Percentiles rank a stretch among this genome's conserved stretches.
Evolutionary conservation across 1,140 invertebrate species (phyloP).

Genomic region (Neodiprion pinetum): DNA sequence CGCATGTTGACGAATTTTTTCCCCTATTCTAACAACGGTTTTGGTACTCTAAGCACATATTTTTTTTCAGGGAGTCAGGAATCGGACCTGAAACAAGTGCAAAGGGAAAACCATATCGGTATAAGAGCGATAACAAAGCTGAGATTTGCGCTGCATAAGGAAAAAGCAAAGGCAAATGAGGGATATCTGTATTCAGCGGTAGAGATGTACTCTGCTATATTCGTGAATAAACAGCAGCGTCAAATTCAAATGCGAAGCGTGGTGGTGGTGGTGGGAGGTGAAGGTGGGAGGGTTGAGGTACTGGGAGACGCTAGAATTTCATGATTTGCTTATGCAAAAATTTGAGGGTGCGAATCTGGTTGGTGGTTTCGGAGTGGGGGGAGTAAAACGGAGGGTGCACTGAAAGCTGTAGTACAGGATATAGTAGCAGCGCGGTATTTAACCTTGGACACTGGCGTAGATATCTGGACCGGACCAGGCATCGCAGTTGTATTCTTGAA

Average conservation of each 20-base stretch:
- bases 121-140: too few relatives aligned
- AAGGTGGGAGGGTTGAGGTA: neutral
- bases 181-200: neutral
- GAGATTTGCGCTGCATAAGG: too few relatives aligned
- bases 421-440: neutral
- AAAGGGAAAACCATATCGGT: too few relatives aligned
- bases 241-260: neutral
- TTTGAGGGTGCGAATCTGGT: neutral
- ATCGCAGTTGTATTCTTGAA: too few relatives aligned
- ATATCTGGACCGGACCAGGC: neutral
- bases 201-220: neutral
- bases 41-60: too few relatives aligned
- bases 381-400: neutral
- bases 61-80: too few relatives aligned
- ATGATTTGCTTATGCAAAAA: slow-evolving; percentile 4
- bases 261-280: too few relatives aligned
- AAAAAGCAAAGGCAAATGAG: neutral
- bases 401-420: neutral
- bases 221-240: neutral
- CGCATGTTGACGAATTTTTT: too few relatives aligned
- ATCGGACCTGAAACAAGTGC: too few relatives aligned
- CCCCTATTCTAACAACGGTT: too few relatives aligned
- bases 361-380: neutral
- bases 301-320: neutral
- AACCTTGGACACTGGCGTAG: slow-evolving; percentile 1